Evolutionary conservation across 2,113 vertebrate species (phyloP), one percentile per base, ranked within the genome.

Genomic region (Oryzias curvinotus): DNA sequence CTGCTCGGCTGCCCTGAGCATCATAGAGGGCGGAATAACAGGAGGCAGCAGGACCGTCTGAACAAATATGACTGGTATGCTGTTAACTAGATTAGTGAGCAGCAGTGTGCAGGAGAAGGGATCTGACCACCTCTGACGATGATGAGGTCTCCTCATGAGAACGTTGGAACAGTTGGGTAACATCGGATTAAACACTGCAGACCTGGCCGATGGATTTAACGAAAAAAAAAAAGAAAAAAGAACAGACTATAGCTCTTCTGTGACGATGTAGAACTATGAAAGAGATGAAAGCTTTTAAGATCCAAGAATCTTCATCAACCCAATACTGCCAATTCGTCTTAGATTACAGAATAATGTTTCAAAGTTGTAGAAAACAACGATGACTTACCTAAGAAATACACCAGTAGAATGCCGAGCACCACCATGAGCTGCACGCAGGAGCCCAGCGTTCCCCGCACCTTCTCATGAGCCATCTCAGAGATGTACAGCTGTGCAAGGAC

Each of bases 341-440:
- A 36, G 7, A 36, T 36, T 10, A 36, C 36, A 12, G 8, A 36
- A 36, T 36, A 10, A 36, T 1, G 8, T 12, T 13, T 12, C 10
- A 36, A 12, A 36, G 10, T 12, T 36, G 36, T 10, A 36, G 36
- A 36, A 36, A 36, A 10, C 36, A 36, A 36, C 14, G 4, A 3
- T 17, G 16, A 64, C 80, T 0, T 90, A 98, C 96, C 96, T 91
- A 91, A 92, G 13, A 93, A 4, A n/a, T 98, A 98, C 21, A 93
- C 94, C 81, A 94, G 91, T 84, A 97, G 87, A 85, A 98, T 98
- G 63, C 96, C 96, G 0, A 62, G 87, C 66, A 97, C 96, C 58
- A 98, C 96, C 95, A 96, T 98, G 74, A 98, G 87, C 81, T 98
- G 96, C 63, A 97, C 94, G 36, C 94, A 97, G 44, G 95, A 95